These are phyloP conservation scores for Oreocharis arfaki DNA, from an alignment of 2,113 vertebrate species.

Conservation along the genomic window DNA sequence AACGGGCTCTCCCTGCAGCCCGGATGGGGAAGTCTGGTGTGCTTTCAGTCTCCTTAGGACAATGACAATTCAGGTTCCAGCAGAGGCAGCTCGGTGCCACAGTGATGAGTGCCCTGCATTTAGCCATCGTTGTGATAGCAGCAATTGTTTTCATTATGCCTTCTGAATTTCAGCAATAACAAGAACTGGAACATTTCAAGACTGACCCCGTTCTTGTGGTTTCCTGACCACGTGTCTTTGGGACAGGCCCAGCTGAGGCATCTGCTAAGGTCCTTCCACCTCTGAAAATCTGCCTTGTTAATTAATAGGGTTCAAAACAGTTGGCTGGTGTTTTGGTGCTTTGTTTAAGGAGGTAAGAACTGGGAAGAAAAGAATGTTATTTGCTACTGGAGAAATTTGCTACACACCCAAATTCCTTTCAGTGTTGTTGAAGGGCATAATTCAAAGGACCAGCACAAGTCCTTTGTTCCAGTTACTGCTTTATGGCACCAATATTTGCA, in stretches of 20 bases:
- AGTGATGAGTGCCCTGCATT: neutral
- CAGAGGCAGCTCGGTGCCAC: neutral
- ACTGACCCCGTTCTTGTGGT: neutral
- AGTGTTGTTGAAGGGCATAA: neutral
- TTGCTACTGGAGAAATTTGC: neutral
- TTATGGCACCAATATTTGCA: neutral
- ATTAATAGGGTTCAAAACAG: neutral
- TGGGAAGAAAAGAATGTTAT: neutral
- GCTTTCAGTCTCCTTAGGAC: neutral
- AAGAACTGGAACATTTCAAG: neutral
- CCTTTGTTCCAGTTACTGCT: neutral
- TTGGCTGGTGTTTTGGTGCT: neutral
- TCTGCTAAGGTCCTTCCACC: neutral
- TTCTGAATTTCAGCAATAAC: neutral
- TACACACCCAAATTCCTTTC: neutral
- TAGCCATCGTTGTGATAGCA: neutral
- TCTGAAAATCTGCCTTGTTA: neutral
- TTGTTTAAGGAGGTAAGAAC: neutral
- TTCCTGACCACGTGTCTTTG: neutral
- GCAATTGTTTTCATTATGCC: neutral
- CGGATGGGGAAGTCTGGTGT: neutral
- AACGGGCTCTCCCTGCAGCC: slow-evolving; percentile 1
- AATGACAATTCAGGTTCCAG: neutral
- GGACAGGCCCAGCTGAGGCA: neutral
- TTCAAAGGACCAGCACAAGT: neutral